Base-by-base conservation (phyloP, 2,888 invertebrate genomes). In the Noctua janthe region DNA sequence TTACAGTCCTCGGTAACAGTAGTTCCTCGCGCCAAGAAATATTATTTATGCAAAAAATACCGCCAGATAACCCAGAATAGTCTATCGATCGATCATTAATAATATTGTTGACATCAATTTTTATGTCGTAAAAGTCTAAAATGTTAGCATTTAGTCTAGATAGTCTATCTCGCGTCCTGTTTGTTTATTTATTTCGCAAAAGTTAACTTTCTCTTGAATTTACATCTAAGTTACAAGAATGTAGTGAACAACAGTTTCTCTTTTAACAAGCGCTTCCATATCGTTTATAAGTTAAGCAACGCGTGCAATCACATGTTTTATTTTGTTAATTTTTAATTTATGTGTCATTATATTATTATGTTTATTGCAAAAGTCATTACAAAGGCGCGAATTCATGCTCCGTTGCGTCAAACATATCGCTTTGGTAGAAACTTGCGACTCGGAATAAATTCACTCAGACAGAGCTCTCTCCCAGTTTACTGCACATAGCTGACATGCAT, bases 171-270 rank as follows among this genome's bases (percentile, higher is more conserved):
- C 62, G 80, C 54, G 77, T 20, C 54, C 87, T 83, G 80, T 67
- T 73, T 79, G 70, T 88, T 86, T 84, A 82, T 88, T 76, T 88
- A 83, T 80, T 77, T 83, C 29, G n/a, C 47, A 72, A 72, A 74
- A 78, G 20, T 76, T 78, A 47, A 84, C 88, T 88, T 88, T 89
- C 88, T 84, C 87, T 78, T 76, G 74, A 88, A 88, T 84, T 86
- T 71, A 82, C 78, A 80, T 84, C 75, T 72, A 35, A 77, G 59
- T 74, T 74, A 78, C 54, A 85, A 85, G 39, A 85, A 75, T 74
- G 39, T 80, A 51, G 67, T 74, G 74, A 70, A 67, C 51, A 49
- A 76, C 39, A 35, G 39, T 81, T 81, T 89, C 81, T 72, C 74
- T 82, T 79, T 49, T 66, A 64, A 71, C 51, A 74, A 76, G 71